Conservation (phyloP, 2,113 vertebrate genomes). For the Hypanus sabinus region DNA sequence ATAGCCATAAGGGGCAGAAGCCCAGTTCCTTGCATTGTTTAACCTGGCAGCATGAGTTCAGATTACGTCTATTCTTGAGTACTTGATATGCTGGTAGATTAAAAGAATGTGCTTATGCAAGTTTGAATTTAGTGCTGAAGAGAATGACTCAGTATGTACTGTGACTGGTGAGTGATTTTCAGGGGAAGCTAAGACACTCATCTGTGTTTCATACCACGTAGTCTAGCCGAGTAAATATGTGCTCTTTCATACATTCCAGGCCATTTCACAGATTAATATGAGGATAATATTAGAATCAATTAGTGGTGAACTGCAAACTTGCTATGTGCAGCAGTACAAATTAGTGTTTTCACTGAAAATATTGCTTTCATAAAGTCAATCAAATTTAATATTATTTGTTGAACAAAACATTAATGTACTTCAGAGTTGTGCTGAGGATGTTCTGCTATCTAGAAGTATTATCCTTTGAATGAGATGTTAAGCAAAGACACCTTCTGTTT, state of each 20-base stretch:
- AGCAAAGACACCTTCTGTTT: background rate
- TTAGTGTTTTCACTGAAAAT: background rate
- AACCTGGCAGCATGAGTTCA: background rate
- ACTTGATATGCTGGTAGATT: conserved; percentile 18
- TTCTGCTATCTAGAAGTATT: background rate
- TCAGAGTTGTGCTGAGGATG: background rate
- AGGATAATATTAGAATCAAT: background rate
- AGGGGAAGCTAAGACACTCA: background rate
- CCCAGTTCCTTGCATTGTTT: conserved; percentile 5
- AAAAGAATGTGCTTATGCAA: background rate
- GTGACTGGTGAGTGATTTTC: background rate
- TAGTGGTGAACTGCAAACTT: background rate
- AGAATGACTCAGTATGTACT: conserved; percentile 6
- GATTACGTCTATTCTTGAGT: conserved; percentile 1
- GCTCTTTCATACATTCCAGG: background rate
- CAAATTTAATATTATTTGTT: background rate
- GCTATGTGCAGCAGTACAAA: background rate
- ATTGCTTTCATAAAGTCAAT: background rate
- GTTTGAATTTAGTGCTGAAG: background rate
- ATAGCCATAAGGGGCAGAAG: background rate
- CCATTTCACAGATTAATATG: background rate
- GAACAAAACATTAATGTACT: background rate
- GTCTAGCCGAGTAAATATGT: background rate
- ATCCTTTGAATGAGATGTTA: background rate
- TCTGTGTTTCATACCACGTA: background rate